A percentile compares a stretch with the other conserved stretches of the same genome.
Conservation (phyloP, 2,113 vertebrate genomes). For the Catharus bicknelli region DNA sequence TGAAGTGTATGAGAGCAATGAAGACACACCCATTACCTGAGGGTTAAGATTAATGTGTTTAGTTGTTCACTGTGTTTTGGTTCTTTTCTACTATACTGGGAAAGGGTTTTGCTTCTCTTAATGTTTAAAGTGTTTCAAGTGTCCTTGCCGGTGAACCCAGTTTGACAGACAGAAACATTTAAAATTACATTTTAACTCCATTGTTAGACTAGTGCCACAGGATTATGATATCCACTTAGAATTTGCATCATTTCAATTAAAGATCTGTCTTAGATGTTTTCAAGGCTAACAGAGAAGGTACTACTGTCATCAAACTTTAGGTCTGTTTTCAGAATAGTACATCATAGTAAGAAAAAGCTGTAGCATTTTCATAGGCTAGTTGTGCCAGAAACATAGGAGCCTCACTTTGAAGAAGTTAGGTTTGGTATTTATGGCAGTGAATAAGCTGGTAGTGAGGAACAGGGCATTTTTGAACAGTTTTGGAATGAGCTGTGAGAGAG, state of each 20-base stretch:
- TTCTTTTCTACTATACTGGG: neutral
- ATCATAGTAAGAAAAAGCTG: neutral
- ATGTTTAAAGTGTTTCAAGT: neutral
- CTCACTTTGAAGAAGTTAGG: neutral
- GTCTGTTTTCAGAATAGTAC: neutral
- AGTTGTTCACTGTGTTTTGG: neutral
- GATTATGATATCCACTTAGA: neutral
- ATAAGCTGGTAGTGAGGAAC: accelerated
- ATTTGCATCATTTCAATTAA: neutral
- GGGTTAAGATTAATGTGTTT: neutral
- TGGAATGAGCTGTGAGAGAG: neutral
- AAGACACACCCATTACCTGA: neutral
- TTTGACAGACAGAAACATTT: neutral
- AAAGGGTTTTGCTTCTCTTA: neutral
- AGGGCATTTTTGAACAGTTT: neutral
- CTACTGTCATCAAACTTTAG: accelerated
- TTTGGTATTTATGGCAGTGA: neutral
- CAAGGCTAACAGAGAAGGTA: neutral
- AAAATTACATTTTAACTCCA: neutral
- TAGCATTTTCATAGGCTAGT: neutral
- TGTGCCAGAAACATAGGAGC: neutral
- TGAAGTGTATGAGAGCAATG: neutral
- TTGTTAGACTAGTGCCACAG: neutral
- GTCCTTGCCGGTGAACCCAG: neutral
- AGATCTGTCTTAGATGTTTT: neutral